Conservation (phyloP, 2,888 invertebrate species). For the Pristionchus japonicus region DNA sequence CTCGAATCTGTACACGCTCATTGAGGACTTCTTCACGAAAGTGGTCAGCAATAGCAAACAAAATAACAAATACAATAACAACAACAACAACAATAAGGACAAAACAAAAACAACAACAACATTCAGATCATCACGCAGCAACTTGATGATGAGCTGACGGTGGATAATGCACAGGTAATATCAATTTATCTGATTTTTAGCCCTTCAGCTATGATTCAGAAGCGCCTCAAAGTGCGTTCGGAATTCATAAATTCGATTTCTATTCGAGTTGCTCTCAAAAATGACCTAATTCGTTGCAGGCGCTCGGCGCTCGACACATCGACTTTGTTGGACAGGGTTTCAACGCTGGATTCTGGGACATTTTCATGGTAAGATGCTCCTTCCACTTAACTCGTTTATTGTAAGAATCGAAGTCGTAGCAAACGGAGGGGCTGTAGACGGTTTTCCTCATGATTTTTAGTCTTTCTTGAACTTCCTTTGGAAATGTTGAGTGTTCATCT, state of each 20-base stretch:
- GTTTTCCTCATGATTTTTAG: too few species aligned
- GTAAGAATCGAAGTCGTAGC: too few species aligned
- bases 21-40: slow-evolving; percentile 62
- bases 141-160: background rate
- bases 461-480: too few species aligned
- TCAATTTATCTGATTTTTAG: background rate
- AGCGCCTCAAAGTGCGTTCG: background rate
- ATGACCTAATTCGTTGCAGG: background rate
- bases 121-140: background rate
- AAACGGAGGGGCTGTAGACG: too few species aligned
- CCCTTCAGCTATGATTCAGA: background rate
- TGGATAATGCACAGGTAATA: background rate
- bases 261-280: too few species aligned
- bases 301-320: slow-evolving; percentile 32
- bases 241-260: background rate
- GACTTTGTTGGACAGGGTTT: slow-evolving; percentile 34
- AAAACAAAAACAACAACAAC: background rate
- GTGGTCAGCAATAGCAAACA: slow-evolving; percentile 52
- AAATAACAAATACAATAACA: background rate
- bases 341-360: slow-evolving; percentile 41
- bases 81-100: background rate
- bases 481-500: too few species aligned
- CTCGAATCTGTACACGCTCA: slow-evolving; percentile 57
- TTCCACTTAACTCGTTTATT: background rate
- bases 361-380: slow-evolving; percentile 4